Percentiles rank a stretch among this genome's conserved stretches.
phyloP scores from a whole-genome alignment of 2,113 vertebrate species.

The Sturnira hondurensis region DNA sequence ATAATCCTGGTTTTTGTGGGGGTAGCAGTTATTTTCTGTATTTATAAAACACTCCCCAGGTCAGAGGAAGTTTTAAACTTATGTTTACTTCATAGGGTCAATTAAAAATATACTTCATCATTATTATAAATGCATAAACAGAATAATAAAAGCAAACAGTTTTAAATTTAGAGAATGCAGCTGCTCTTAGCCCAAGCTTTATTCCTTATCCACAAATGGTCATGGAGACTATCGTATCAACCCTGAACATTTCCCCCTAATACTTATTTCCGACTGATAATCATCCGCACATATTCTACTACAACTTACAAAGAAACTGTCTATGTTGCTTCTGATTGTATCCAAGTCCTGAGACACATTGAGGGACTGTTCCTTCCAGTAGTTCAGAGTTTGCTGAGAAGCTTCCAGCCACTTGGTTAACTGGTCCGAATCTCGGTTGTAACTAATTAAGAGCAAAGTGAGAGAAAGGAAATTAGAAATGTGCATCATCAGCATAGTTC shows the following conservation, averaged over 20 bases:
- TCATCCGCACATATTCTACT: not conserved
- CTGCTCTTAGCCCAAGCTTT: not conserved
- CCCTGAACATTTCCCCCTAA: not conserved
- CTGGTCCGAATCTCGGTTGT: constrained; percentile 78
- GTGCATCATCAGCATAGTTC: rapidly evolving
- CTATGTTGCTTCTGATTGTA: constrained; percentile 78
- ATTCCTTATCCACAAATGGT: not conserved
- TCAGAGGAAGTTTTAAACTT: not conserved
- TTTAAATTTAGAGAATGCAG: not conserved
- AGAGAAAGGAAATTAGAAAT: not conserved
- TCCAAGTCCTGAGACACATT: constrained; percentile 79
- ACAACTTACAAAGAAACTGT: constrained; percentile 85
- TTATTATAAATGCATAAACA: not conserved
- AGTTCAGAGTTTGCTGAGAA: constrained; percentile 82
- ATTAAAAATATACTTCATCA: not conserved
- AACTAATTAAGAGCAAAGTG: constrained; percentile 81
- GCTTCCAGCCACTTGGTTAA: constrained; percentile 86
- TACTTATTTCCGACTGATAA: not conserved
- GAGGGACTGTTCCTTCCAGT: constrained; percentile 82
- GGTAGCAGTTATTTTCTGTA: not conserved
- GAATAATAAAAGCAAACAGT: not conserved
- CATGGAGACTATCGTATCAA: not conserved
- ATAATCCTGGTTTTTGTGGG: not conserved
- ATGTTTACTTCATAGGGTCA: not conserved
- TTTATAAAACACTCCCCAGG: not conserved